Evolutionary conservation across 2,797 vertebrate genomes (phyloP).

Genomic region (Alca torda): DNA sequence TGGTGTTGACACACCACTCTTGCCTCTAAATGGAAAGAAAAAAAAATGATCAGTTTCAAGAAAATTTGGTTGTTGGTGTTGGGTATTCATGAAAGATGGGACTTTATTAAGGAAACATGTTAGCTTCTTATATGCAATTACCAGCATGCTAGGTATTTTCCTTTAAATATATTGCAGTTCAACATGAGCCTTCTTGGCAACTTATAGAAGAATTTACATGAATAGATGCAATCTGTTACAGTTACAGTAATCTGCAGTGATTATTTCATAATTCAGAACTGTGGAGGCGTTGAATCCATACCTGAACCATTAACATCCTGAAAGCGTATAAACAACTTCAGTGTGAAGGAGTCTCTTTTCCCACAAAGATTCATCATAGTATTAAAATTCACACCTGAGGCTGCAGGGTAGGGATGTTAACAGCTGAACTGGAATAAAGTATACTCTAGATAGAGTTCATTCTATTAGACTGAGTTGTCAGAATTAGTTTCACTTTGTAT

Average conservation of each 20-base stretch:
- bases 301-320: background rate
- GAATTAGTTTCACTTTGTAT: background rate
- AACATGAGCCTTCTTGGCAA: background rate
- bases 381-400: slow-evolving; percentile 15
- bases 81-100: background rate
- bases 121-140: background rate
- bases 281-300: background rate
- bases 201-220: background rate
- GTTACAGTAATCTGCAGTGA: background rate
- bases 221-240: slow-evolving; percentile 16
- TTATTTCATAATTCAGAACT: background rate
- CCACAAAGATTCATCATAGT: background rate
- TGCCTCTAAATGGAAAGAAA: background rate
- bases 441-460: background rate
- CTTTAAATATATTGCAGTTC: background rate
- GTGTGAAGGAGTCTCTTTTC: background rate
- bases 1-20: background rate
- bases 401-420: background rate
- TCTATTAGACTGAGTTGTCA: background rate
- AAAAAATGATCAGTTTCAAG: background rate
- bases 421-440: background rate
- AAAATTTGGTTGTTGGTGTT: background rate
- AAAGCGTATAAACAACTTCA: background rate
- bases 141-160: background rate
- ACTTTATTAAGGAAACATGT: background rate